phyloP scores from a whole-genome alignment of 2,888 invertebrate genomes.

The Chironomus riparius region DNA sequence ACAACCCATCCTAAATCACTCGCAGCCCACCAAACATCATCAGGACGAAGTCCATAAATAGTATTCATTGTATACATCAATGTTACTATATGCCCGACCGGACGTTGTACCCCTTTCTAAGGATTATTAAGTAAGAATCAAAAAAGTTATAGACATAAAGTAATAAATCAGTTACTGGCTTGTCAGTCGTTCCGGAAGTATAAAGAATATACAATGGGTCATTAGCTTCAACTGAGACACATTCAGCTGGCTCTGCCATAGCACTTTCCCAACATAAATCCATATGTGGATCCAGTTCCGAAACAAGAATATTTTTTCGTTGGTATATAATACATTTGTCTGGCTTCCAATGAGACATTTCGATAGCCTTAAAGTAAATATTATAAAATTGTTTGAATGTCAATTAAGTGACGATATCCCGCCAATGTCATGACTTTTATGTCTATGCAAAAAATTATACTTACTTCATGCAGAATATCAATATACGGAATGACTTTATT shows the following conservation, averaged over 20 bases:
- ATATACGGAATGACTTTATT: conserved; percentile 59
- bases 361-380: conserved; percentile 48
- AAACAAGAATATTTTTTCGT: conserved; percentile 57
- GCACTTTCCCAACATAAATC: conserved; percentile 74
- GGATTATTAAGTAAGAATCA: conserved; percentile 38
- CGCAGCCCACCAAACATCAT: conserved; percentile 74
- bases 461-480: conserved; percentile 38
- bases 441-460: neutral
- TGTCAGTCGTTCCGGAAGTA: conserved; percentile 80
- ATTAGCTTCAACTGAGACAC: conserved; percentile 79
- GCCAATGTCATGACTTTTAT: no score
- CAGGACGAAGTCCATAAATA: conserved; percentile 67
- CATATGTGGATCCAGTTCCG: conserved; percentile 51
- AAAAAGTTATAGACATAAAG: neutral
- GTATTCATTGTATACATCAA: conserved; percentile 76
- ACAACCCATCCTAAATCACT: conserved; percentile 82
- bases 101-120: conserved; percentile 71
- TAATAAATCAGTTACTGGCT: conserved; percentile 30
- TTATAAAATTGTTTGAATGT: neutral
- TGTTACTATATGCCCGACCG: conserved; percentile 79
- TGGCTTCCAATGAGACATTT: conserved; percentile 62
- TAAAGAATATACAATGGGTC: conserved; percentile 87
- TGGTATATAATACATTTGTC: conserved; percentile 76
- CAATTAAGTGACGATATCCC: neutral
- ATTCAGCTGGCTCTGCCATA: conserved; percentile 59